Evolutionary conservation across 2,888 invertebrate species (phyloP).

Genomic region (Hoplodrina ambigua): DNA sequence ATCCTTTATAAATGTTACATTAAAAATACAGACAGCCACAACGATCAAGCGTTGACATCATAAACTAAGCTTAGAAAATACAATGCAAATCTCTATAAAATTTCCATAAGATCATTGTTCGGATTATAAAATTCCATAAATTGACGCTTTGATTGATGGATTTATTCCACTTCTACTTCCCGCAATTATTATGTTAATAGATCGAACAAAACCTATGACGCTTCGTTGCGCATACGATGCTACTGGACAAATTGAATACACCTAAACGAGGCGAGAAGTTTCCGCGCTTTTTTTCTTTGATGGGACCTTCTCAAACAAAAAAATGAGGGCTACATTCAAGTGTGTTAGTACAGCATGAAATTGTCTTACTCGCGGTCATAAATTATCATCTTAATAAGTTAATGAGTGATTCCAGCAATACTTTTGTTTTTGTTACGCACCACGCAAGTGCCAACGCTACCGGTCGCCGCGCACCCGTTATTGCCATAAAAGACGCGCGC

Average conservation of each 20-base stretch:
- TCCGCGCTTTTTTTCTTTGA: conserved; percentile 58
- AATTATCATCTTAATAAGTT: conserved; percentile 90
- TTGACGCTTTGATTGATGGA: conserved; percentile 69
- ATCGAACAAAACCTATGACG: conserved; percentile 58
- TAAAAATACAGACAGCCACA: neutral
- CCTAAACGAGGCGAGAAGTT: conserved; percentile 59
- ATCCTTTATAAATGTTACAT: neutral
- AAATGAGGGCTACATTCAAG: conserved; percentile 69
- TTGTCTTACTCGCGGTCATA: conserved; percentile 83
- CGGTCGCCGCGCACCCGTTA: conserved; percentile 80
- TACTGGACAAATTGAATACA: conserved; percentile 67
- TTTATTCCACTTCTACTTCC: conserved; percentile 65
- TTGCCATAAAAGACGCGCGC: conserved; percentile 82
- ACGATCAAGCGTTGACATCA: conserved; percentile 43
- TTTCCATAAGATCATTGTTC: conserved; percentile 65
- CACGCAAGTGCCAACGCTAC: conserved; percentile 79
- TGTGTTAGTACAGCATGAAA: conserved; percentile 79
- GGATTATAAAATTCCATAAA: conserved; percentile 65
- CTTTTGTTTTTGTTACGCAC: conserved; percentile 81
- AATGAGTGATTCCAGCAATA: conserved; percentile 88
- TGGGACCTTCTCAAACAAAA: conserved; percentile 60
- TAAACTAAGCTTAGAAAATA: conserved; percentile 49
- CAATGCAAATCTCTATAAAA: conserved; percentile 54
- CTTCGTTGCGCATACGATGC: conserved; percentile 61
- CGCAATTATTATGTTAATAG: conserved; percentile 69